Conservation (phyloP, 53 echinoderm and acorn worm species). For the Hippasteria phrygiana region DNA sequence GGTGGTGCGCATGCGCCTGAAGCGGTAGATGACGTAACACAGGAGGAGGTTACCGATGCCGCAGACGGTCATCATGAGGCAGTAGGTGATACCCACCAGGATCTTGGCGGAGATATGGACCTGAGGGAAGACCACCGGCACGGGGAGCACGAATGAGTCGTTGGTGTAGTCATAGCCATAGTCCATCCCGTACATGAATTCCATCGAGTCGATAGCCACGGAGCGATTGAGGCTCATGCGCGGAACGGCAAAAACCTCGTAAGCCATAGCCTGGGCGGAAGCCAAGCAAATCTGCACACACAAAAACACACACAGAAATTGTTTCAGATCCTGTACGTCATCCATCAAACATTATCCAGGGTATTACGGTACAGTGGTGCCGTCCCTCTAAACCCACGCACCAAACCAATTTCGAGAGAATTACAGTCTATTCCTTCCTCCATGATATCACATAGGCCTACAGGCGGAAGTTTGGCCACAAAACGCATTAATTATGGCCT, state of each 20-base stretch:
- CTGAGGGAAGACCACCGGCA: background rate
- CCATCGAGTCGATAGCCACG: background rate
- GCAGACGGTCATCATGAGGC: conserved; percentile 85
- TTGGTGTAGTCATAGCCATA: conserved; percentile 22
- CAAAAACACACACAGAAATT: background rate
- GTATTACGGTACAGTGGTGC: background rate
- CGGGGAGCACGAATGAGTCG: background rate
- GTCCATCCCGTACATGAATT: conserved; percentile 7
- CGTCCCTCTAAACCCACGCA: background rate
- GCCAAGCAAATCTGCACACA: background rate
- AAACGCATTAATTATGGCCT: background rate
- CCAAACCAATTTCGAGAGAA: background rate
- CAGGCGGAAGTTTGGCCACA: background rate
- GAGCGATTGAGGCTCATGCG: conserved; percentile 7
- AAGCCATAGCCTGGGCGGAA: conserved; percentile 4
- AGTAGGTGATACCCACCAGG: conserved; percentile 76
- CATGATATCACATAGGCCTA: background rate
- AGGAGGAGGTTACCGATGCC: conserved; percentile 89
- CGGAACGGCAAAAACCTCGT: conserved; percentile 32
- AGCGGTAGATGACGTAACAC: conserved; percentile 90
- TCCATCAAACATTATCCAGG: background rate
- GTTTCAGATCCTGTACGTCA: background rate
- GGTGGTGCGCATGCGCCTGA: conserved; percentile 90
- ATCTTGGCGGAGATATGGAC: conserved; percentile 69
- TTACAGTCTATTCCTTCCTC: too few relatives aligned